Base-by-base conservation (phyloP, 2,888 invertebrate species). In the Mythimna impura region DNA sequence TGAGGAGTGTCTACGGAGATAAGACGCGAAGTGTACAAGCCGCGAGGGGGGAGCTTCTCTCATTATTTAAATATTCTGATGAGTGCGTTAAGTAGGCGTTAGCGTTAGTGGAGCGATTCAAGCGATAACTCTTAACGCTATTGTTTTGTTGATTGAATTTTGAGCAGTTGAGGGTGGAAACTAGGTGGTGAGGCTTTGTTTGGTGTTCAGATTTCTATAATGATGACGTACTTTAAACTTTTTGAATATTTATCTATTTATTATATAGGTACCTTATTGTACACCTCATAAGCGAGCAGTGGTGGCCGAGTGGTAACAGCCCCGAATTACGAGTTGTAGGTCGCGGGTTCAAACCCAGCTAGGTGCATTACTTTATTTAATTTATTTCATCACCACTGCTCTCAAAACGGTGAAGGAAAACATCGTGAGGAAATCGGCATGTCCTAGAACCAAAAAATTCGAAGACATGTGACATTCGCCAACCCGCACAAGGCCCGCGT, bases 61-160 rank as follows among this genome's bases (percentile, higher is more conserved):
- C 92, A 91, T 95, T 95, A 96, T 95, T 95, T 94, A 94, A 95
- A 95, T 95, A 95, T 95, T 93, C 93, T 91, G 92, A 93, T 91
- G 94, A 94, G 89, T 92, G 92, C 93, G 92, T 93, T 94, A 93
- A 95, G 94, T 90, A 90, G 86, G 89, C 89, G 89, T 92, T 91
- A 91, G 91, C 90, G 89, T 92, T 92, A 94, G 92, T 91, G 89
- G 91, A 91, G 92, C 92, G 89, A 90, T 86, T 87, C 81, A 83
- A 87, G 89, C 86, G 92, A 93, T 93, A 93, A 92, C 90, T 93
- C 91, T 89, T 89, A 88, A 83, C 85, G 89, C 92, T 89, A 93
- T 94, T 94, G 94, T 94, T 92, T 91, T 91, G 91, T 93, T 93
- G 94, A 94, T 94, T 93, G 93, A 93, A 91, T 92, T 93, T 89